Base-by-base conservation (phyloP, 2,797 vertebrate species). In the Enteromius afrohamiltoni region DNA sequence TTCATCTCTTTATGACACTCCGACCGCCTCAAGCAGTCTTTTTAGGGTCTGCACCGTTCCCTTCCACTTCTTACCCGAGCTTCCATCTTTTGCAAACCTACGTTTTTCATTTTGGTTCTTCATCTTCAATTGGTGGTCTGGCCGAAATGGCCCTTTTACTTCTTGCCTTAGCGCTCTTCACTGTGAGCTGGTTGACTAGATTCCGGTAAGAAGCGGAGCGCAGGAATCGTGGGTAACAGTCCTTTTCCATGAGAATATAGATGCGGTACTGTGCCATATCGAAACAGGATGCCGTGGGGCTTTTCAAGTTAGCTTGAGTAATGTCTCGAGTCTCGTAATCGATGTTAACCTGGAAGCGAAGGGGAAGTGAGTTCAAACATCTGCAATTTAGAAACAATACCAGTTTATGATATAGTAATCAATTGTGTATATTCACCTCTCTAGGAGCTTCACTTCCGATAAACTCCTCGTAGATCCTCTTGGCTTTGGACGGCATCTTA, bases 381-480 rank as follows among this genome's bases (percentile, higher is more conserved):
- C 79, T 19, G n/a, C 17, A 64, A 7, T 31, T 31, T 31, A 31
- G 26, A 29, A 64, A 64, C 0, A 16, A 0, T 17, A 17, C 7
- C 19, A n/a, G 42, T 45, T 45, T 19, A 21, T 23, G 5, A 19
- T 11, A 58, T 47, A 40, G 42, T 26, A 31, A 19, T 19, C 26
- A 0, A 29, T 51, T 62, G 17, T 3, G 40, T 37, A 9, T 70
- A 11, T 1, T 93, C 92, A 99, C 98, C 96, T 99, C 98, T 88
- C 97, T 96, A 1, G 97, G 98, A 78, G 98, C 96, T 65, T 98
- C 96, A 19, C 93, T 95, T 89, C 96, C 94, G 83, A 99, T 97
- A 89, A 97, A 99, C 82, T 99, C 97, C 6, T 94, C 94, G 75
- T 96, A 99, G 89, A 99, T 98, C 89, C 96, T 98, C 84, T 93